These are phyloP conservation scores for Alouatta palliata DNA, from an alignment of 2,113 vertebrate genomes.

Conservation along the genomic window DNA sequence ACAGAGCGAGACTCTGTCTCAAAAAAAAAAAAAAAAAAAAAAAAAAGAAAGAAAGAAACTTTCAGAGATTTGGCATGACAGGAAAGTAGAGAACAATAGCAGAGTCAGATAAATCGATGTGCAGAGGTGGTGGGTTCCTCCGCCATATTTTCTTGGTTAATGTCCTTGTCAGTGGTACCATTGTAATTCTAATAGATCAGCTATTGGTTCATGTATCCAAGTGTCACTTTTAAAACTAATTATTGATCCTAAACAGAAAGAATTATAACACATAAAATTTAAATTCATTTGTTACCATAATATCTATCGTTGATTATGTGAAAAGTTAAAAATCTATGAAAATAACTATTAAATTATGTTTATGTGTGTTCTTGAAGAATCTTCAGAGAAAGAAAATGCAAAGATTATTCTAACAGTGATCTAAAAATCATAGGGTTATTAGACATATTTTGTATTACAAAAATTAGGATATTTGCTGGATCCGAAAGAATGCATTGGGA, in stretches of 20 bases:
- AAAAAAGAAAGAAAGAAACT: too few species aligned
- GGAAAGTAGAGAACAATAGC: neutral
- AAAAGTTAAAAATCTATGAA: slow-evolving; percentile 21
- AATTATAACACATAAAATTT: slow-evolving; percentile 56
- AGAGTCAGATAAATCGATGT: neutral
- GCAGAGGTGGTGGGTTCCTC: neutral
- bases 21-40: too few species aligned
- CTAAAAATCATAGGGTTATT: neutral
- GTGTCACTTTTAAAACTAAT: neutral
- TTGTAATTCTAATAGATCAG: neutral
- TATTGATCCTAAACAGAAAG: neutral
- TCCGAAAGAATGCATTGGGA: neutral
- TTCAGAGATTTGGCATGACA: neutral
- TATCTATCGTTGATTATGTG: neutral
- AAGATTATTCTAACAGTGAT: neutral
- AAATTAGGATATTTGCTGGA: neutral
- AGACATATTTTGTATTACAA: neutral
- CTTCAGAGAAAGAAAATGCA: neutral
- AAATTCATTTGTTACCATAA: slow-evolving; percentile 45
- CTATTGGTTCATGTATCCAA: neutral
- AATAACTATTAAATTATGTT: neutral
- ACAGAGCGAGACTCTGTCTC: too few species aligned
- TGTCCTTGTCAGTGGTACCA: neutral
- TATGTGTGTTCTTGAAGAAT: neutral
- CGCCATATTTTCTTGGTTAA: neutral